A percentile compares a stretch with the other conserved stretches of the same genome.
phyloP scores from a whole-genome alignment of 1,140 invertebrate genomes.

The Pseudomyrmex cubaensis region DNA sequence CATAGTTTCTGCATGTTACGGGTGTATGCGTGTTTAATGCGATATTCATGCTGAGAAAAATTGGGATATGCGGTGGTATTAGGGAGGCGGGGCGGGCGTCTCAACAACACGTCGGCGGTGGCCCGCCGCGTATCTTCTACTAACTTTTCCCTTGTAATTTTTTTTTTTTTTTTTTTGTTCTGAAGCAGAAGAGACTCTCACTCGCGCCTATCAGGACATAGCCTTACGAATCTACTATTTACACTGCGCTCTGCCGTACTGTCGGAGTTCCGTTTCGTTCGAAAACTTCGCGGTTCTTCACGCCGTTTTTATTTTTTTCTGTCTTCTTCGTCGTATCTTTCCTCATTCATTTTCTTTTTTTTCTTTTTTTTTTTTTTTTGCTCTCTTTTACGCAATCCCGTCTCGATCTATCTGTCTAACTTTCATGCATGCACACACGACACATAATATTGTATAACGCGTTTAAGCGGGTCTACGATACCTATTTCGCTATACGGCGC shows the following conservation, averaged over 20 bases:
- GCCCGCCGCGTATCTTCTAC: slow-evolving; percentile 71
- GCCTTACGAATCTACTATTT: slow-evolving; percentile 72
- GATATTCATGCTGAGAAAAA: slow-evolving; percentile 52
- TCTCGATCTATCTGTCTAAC: slow-evolving; percentile 36
- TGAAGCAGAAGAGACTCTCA: slow-evolving; percentile 52
- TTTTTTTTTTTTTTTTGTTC: slow-evolving; percentile 57
- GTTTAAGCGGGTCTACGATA: slow-evolving; percentile 60
- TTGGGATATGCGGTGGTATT: slow-evolving; percentile 43
- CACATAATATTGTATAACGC: slow-evolving; percentile 71
- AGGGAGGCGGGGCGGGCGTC: slow-evolving; percentile 75
- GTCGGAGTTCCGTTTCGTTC: slow-evolving; percentile 48
- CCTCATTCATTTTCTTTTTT: slow-evolving; percentile 16
- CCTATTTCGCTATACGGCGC: slow-evolving; percentile 60
- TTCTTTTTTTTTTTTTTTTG: slow-evolving; percentile 39
- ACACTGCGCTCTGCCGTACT: slow-evolving; percentile 57
- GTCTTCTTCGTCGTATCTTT: slow-evolving; percentile 20
- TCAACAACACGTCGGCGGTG: slow-evolving; percentile 80
- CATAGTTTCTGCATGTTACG: slow-evolving; percentile 23
- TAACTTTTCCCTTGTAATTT: slow-evolving; percentile 65
- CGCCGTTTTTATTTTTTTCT: slow-evolving; percentile 24
- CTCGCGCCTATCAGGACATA: slow-evolving; percentile 67
- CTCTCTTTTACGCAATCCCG: slow-evolving; percentile 16
- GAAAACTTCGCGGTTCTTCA: slow-evolving; percentile 25
- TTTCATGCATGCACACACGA: slow-evolving; percentile 69
- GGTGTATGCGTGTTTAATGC: slow-evolving; percentile 58